phyloP scores from a whole-genome alignment of 2,888 invertebrate genomes.

The Colostygia pectinataria region DNA sequence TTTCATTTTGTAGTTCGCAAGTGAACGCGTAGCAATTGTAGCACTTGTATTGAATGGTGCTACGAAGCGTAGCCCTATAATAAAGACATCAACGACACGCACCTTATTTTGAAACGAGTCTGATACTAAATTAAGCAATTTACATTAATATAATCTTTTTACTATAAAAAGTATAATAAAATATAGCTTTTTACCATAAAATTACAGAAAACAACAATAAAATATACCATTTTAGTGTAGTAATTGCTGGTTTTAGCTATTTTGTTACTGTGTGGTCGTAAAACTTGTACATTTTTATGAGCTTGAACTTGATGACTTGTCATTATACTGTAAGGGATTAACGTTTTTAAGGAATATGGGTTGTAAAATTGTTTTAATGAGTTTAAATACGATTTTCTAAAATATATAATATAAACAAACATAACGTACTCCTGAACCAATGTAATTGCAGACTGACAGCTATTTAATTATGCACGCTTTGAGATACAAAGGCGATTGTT shows the following conservation, averaged over 20 bases:
- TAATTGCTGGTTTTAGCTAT: conserved; percentile 31
- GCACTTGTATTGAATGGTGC: not conserved
- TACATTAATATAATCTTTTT: conserved; percentile 16
- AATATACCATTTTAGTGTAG: conserved; percentile 32
- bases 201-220: conserved; percentile 30
- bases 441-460: no score
- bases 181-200: conserved; percentile 25
- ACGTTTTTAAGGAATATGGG: conserved; percentile 22
- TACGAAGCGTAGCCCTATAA: conserved; percentile 14
- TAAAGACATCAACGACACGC: conserved; percentile 30
- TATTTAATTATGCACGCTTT: not conserved
- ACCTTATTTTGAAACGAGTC: conserved; percentile 3
- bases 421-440: no score
- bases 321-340: conserved; percentile 30
- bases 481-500: not conserved
- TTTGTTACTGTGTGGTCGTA: conserved; percentile 24
- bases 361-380: conserved; percentile 20
- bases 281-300: conserved; percentile 30
- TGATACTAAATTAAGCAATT: conserved; percentile 20
- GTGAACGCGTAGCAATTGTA: not conserved
- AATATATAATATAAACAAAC: not conserved
- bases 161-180: conserved; percentile 27
- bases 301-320: conserved; percentile 30
- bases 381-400: not conserved
- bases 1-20: not conserved